A percentile compares a stretch with the other conserved stretches of the same genome.
These are phyloP conservation scores for Eucidaris tribuloides DNA, from an alignment of 35 echinoderm and acorn worm species.

Conservation along the genomic window DNA sequence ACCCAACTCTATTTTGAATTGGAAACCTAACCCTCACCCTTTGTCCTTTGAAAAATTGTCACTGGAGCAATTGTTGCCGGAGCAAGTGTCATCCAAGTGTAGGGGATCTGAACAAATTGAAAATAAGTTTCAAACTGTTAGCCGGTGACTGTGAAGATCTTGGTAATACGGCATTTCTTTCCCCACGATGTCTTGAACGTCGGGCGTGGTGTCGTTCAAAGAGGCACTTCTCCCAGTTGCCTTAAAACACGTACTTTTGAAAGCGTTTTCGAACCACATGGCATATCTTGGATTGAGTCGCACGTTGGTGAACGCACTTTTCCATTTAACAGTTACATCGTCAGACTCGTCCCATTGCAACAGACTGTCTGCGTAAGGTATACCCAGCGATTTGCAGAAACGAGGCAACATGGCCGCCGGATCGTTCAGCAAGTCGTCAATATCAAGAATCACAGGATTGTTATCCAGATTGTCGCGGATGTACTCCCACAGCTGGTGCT, in stretches of 20 bases:
- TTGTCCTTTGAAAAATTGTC: too few species aligned
- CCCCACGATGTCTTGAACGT: background rate
- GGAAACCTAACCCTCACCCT: too few species aligned
- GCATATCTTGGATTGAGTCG: background rate
- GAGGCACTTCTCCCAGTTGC: background rate
- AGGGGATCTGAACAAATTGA: too few species aligned
- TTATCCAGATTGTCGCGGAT: background rate
- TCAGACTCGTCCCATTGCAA: background rate
- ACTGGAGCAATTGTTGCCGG: too few species aligned
- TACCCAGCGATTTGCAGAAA: background rate
- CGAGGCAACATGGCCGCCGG: background rate
- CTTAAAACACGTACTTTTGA: conserved; percentile 11
- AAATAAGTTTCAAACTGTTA: too few species aligned
- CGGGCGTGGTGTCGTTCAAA: background rate
- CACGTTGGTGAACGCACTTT: conserved; percentile 1
- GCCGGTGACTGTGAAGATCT: too few species aligned
- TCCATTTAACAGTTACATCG: background rate
- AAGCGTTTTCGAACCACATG: conserved; percentile 19
- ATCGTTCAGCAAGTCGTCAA: background rate
- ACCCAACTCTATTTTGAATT: too few species aligned
- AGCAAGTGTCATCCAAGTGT: too few species aligned
- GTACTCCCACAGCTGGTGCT: conserved; percentile 3
- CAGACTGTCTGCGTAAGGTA: background rate
- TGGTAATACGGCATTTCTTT: conserved; percentile 16
- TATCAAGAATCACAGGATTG: background rate